A percentile compares a stretch with the other conserved stretches of the same genome.
Conservation (phyloP, 2,797 vertebrate species). For the Lepus oiostolus region DNA sequence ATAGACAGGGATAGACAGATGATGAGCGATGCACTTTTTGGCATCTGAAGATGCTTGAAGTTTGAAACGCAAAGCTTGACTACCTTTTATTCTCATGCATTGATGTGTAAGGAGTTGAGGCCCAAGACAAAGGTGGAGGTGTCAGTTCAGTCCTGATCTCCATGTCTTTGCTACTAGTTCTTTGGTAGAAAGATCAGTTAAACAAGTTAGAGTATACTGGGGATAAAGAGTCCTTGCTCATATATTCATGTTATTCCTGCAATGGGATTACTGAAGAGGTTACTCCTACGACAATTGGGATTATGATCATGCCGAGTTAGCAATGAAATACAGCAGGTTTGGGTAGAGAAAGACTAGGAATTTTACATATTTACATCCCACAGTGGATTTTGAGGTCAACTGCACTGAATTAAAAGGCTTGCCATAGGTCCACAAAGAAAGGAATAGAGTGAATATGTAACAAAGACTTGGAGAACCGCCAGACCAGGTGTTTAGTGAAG, state of each 20-base stretch:
- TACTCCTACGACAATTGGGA: background rate
- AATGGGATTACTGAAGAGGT: background rate
- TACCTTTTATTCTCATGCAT: background rate
- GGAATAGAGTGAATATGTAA: background rate
- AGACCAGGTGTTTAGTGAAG: too few relatives aligned
- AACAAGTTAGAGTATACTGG: background rate
- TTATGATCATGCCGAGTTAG: background rate
- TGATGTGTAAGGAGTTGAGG: background rate
- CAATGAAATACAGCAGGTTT: background rate
- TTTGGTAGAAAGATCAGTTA: background rate
- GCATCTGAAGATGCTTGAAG: background rate
- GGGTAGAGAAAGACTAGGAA: background rate
- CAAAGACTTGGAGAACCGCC: background rate
- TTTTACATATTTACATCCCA: background rate
- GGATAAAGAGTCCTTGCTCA: background rate
- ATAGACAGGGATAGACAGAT: background rate
- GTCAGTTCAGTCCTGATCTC: background rate
- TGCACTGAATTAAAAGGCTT: background rate
- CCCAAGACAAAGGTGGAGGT: rapidly evolving
- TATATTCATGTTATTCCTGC: background rate
- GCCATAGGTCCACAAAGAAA: background rate
- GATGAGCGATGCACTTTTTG: background rate
- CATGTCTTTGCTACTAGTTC: background rate
- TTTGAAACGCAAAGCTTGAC: background rate
- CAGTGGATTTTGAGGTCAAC: rapidly evolving